These are phyloP conservation scores for Bombus consobrinus DNA, from an alignment of 1,140 invertebrate genomes.

Conservation along the genomic window DNA sequence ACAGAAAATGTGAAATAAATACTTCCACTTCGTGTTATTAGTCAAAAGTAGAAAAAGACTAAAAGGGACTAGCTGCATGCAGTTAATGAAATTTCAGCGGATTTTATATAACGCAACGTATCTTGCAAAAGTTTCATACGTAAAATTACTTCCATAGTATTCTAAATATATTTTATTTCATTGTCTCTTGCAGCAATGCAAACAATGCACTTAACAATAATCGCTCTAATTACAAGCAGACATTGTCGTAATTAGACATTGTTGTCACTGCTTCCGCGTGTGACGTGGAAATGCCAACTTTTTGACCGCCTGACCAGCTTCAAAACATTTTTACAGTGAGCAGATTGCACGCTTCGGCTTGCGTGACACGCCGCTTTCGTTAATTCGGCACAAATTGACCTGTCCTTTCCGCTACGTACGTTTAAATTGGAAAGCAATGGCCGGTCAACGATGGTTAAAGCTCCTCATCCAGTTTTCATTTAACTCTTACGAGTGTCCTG, in stretches of 20 bases:
- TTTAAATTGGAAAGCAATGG: slow-evolving; percentile 23
- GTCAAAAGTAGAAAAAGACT: too few relatives aligned
- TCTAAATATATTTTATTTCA: too few relatives aligned
- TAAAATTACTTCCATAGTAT: too few relatives aligned
- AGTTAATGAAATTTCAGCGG: background rate
- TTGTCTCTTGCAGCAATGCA: too few relatives aligned
- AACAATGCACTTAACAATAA: too few relatives aligned
- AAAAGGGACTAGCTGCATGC: too few relatives aligned
- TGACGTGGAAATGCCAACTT: background rate
- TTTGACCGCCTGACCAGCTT: background rate
- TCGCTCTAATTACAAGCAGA: too few relatives aligned
- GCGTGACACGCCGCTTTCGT: slow-evolving; percentile 4
- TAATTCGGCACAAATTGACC: slow-evolving; percentile 35
- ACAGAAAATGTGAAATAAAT: too few relatives aligned
- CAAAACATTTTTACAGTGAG: background rate
- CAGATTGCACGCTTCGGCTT: background rate
- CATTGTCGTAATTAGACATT: too few relatives aligned
- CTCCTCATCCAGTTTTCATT: slow-evolving; percentile 6
- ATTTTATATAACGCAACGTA: background rate
- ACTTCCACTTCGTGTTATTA: too few relatives aligned
- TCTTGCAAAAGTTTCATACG: background rate
- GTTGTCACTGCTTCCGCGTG: too few relatives aligned
- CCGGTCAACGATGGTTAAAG: background rate
- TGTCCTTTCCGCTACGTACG: slow-evolving; percentile 22
- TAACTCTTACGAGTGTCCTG: background rate